These are phyloP conservation scores for Formica selysi DNA, from an alignment of 1,140 invertebrate species.

Conservation along the genomic window DNA sequence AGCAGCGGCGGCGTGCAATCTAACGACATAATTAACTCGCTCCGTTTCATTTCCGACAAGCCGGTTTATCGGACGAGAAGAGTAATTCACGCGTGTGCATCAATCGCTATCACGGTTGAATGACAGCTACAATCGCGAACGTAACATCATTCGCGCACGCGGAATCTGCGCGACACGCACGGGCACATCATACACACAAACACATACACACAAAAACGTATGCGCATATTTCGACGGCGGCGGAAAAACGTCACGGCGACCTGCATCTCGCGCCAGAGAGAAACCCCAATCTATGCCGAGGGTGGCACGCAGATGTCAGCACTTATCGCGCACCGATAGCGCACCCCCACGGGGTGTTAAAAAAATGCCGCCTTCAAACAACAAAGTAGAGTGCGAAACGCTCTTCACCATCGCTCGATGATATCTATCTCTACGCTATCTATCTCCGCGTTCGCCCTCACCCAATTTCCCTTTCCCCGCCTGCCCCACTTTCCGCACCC, in stretches of 20 bases:
- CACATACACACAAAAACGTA: not conserved
- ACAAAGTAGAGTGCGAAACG: constrained; percentile 27
- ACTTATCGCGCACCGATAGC: constrained; percentile 43
- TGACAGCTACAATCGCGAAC: not conserved
- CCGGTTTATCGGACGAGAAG: not conserved
- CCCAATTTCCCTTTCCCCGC: constrained; percentile 45
- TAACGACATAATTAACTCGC: constrained; percentile 35
- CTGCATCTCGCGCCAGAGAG: constrained; percentile 9
- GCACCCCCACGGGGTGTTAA: not conserved
- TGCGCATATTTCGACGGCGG: not conserved
- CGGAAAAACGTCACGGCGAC: constrained; percentile 38
- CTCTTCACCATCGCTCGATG: constrained; percentile 21
- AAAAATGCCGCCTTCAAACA: constrained; percentile 31
- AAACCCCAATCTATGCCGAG: not conserved
- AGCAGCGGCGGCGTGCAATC: not conserved
- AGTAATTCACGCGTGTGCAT: not conserved
- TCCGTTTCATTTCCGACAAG: not conserved
- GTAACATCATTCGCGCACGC: not conserved
- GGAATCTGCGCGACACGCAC: not conserved
- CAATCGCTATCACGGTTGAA: constrained; percentile 1
- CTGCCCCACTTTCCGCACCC: constrained; percentile 13
- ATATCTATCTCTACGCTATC: constrained; percentile 30
- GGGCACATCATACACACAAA: not conserved
- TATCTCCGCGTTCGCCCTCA: constrained; percentile 40
- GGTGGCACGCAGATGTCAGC: constrained; percentile 32